These are phyloP conservation scores for Sporophila hypoxantha DNA, from an alignment of 2,113 vertebrate species.

Conservation along the genomic window DNA sequence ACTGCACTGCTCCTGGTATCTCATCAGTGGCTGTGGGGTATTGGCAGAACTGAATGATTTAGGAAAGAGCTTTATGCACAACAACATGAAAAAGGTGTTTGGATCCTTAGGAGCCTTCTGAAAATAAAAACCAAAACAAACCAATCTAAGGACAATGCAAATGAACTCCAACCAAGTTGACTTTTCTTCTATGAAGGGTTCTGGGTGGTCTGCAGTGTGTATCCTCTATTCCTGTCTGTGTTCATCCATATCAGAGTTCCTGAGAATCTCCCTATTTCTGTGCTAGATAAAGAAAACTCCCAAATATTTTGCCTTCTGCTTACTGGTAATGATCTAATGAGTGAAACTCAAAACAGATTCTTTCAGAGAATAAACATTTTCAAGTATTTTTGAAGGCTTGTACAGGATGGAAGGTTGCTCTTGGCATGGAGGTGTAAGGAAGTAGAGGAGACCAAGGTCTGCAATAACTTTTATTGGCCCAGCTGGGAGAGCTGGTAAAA, in stretches of 20 bases:
- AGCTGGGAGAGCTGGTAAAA: background rate
- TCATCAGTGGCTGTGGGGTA: background rate
- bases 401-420: background rate
- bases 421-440: background rate
- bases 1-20: background rate
- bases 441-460: background rate
- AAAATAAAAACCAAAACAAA: background rate
- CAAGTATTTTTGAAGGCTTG: background rate
- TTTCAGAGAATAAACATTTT: background rate
- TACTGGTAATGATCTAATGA: background rate
- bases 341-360: background rate
- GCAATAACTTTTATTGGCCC: background rate
- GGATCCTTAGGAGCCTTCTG: background rate
- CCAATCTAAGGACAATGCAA: background rate
- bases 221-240: rapidly evolving
- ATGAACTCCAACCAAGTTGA: background rate
- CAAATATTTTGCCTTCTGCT: background rate
- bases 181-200: background rate
- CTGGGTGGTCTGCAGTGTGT: background rate
- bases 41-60: background rate
- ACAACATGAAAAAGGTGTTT: background rate
- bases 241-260: background rate
- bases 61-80: background rate
- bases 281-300: background rate
- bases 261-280: background rate